Evolutionary conservation across 2,888 invertebrate genomes (phyloP), one percentile per base, ranked within the genome.

Genomic region (Girardia tigrina): DNA sequence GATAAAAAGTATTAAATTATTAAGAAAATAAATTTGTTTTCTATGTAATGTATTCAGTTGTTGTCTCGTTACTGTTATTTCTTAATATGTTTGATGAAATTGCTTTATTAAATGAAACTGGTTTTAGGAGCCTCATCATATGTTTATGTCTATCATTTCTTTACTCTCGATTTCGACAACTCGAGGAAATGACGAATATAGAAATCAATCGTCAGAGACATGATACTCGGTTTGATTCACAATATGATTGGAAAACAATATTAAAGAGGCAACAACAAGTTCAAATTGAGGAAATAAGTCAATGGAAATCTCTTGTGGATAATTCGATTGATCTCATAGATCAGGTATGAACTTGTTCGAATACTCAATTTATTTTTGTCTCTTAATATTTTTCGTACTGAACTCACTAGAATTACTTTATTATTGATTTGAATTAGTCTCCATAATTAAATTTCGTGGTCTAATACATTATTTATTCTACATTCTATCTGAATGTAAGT

Each of bases 151-250:
- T 56, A 20, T 56, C 56, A 56, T 56, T 56, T 56, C 56, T 56
- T 4, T 56, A 56, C 23, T 56, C 56, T 20, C n/a, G 56, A 56
- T 56, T 56, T 56, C 56, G 56, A 56, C 56, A 56, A n/a, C 23
- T 56, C n/a, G 56, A 56, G 23, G 56, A 56, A 56, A 56, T 56
- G 4, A 56, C 56, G n/a, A 56, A 56, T 56, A 56, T 56, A 4
- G 56, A 56, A 56, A 56, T 56, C 2, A 56, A 56, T 56, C 56
- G 56, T 56, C 56, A 56, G 23, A 56, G 56, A 56, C 20, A 56
- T 8, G 4, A n/a, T 4, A 6, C 23, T 6, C 56, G 56, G 23
- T 56, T 56, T 56, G 56, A 56, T 56, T 56, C 56, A 56, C 4
- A 4, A 20, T 56, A 56, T 23, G 56, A 56, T 56, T 56, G 56